Evolutionary conservation across 2,797 vertebrate genomes (phyloP).

Genomic region (Borostomias antarcticus): DNA sequence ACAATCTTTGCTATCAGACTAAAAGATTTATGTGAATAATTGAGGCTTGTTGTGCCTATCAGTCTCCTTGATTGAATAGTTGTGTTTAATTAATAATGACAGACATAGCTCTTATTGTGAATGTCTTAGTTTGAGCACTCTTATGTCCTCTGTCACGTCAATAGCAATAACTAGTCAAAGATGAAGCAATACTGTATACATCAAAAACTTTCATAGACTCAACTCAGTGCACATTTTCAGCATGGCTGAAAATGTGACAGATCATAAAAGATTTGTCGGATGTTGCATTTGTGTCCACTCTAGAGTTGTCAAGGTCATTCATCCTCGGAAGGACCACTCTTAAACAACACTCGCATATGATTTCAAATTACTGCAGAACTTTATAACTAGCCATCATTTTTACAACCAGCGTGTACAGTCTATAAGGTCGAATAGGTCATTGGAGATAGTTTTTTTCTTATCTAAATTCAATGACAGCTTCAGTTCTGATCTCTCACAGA

Average conservation of each 20-base stretch:
- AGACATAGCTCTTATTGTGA: constrained; percentile 54
- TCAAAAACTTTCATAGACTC: not conserved
- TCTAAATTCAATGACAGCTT: constrained; percentile 43
- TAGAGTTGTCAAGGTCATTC: constrained; percentile 56
- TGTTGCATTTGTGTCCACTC: constrained; percentile 23
- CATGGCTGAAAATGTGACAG: constrained; percentile 20
- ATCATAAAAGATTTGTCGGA: constrained; percentile 3
- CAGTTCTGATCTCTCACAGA: not conserved
- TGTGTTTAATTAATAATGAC: constrained; percentile 64
- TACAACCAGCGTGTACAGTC: constrained; percentile 35
- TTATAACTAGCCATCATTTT: constrained; percentile 34
- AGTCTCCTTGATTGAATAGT: constrained; percentile 70
- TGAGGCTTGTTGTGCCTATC: constrained; percentile 70
- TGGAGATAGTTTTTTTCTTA: constrained; percentile 58
- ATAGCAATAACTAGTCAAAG: constrained; percentile 13
- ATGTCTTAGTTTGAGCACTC: constrained; percentile 34
- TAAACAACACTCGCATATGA: constrained; percentile 42
- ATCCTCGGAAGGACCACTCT: constrained; percentile 40
- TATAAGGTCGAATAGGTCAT: constrained; percentile 71
- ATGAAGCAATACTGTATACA: not conserved
- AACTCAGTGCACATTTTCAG: not conserved
- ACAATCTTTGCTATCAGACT: constrained; percentile 73
- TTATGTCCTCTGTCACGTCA: constrained; percentile 21
- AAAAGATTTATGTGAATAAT: constrained; percentile 70
- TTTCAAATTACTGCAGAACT: constrained; percentile 42